Evolutionary conservation across 2,113 vertebrate species (phyloP).

Genomic region (Actenoides hombroni): DNA sequence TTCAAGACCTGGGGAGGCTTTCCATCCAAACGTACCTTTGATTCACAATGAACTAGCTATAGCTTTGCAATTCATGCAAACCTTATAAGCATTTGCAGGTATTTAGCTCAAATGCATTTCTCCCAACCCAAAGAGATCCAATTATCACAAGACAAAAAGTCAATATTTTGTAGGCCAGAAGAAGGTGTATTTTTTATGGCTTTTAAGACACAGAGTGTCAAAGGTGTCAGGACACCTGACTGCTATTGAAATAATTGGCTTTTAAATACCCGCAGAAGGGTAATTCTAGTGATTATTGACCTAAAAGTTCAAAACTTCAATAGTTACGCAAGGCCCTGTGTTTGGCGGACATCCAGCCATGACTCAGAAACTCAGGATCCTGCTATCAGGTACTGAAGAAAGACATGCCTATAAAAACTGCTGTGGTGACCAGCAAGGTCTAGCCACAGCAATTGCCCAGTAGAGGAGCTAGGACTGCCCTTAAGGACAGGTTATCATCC

Average conservation of each 20-base stretch:
- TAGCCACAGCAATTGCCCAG: background rate
- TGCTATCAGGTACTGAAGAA: background rate
- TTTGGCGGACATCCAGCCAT: too few species aligned
- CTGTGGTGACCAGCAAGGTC: background rate
- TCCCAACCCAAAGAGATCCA: background rate
- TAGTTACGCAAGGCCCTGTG: too few species aligned
- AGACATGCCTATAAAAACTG: background rate
- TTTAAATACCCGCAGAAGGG: background rate
- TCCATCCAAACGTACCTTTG: background rate
- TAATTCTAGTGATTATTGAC: background rate
- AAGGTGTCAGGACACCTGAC: background rate
- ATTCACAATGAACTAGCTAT: background rate
- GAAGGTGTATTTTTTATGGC: background rate
- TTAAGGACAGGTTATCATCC: background rate
- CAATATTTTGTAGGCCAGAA: background rate
- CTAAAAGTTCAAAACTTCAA: background rate
- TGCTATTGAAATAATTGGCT: background rate
- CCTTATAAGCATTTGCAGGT: background rate
- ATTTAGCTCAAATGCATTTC: background rate
- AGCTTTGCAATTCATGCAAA: background rate
- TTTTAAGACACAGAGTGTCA: background rate
- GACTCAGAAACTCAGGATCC: background rate
- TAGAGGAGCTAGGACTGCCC: background rate
- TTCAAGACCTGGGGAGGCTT: background rate
- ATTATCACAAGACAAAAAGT: background rate